phyloP scores from a whole-genome alignment of 2,888 invertebrate genomes.

The Lacanobia wlatinum region DNA sequence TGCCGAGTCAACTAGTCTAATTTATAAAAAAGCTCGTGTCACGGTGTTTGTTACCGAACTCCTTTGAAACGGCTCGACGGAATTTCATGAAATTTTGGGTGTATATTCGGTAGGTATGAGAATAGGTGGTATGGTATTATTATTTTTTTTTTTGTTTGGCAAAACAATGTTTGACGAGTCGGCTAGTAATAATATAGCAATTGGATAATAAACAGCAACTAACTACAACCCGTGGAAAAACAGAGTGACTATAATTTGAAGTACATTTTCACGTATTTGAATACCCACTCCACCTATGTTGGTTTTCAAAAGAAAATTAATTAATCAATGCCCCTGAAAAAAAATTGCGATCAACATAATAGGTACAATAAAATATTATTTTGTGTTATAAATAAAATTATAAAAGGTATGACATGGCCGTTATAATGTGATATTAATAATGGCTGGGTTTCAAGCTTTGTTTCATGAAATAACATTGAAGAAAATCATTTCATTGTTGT shows the following conservation, averaged over 20 bases:
- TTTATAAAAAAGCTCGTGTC: too few species aligned
- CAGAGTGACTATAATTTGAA: neutral
- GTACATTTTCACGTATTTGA: neutral
- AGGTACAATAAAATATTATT: neutral
- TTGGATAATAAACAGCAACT: neutral
- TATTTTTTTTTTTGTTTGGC: too few species aligned
- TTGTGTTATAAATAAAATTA: neutral
- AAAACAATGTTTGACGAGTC: too few species aligned
- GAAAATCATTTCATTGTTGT: too few species aligned
- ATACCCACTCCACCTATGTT: neutral
- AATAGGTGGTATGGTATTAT: too few species aligned
- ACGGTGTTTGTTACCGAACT: too few species aligned
- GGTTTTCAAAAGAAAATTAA: neutral
- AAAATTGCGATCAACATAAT: neutral
- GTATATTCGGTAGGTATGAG: too few species aligned
- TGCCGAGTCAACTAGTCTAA: too few species aligned
- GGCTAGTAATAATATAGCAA: too few species aligned
- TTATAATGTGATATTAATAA: neutral
- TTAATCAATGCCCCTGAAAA: neutral
- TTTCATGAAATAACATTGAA: neutral
- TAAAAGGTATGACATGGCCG: neutral
- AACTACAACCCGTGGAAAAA: neutral
- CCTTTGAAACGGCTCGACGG: too few species aligned
- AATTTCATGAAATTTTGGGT: too few species aligned
- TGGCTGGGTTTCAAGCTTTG: neutral